Base-by-base conservation (phyloP, 2,888 invertebrate species). In the Serrognathus titanus region DNA sequence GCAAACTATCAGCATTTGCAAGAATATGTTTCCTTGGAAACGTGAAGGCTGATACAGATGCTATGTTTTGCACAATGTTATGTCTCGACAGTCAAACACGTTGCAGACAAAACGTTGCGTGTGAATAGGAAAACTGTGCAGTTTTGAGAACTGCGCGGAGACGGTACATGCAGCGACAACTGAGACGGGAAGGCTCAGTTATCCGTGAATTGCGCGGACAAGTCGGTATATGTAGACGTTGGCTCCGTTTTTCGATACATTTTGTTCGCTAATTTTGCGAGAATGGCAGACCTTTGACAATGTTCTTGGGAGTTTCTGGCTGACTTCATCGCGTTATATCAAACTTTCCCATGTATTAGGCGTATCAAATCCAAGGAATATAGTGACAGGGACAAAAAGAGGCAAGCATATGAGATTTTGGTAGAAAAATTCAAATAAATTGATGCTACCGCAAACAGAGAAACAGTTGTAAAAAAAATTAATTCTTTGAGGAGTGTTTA, bases 361-460 rank as follows among this genome's bases (percentile, higher is more conserved):
- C 54, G 40, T 54, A 41, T 54, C 36, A 40, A 54, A 54, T 48
- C 48, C 54, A 57, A 53, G 53, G 53, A 53, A 38, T 57, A 53
- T 48, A 53, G 53, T 57, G 46, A 57, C 53, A 53, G 57, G 49
- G 48, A 55, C 35, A 53, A 54, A 54, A 54, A 31, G 54, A 48
- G 53, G n/a, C 13, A 53, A n/a, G 53, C 48, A 43, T 57, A 53
- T 53, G 49, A 57, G 41, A 53, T 38, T 49, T 57, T 52, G 45
- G 55, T 55, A 46, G 51, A 55, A 55, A 55, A 58, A 55, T 55
- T 55, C 54, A 55, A 56, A 56, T 48, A 52, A 56, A 59, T 56
- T 52, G 55, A 59, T 56, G 59, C 43, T 35, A 59, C 55, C 55
- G 59, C 59, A 49, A 56, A 52, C 55, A 56, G 55, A 56, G 59